Percentiles rank a stretch among this genome's conserved stretches.
Conservation (phyloP, 2,888 invertebrate species). For the Tryphoninae sp. region DNA sequence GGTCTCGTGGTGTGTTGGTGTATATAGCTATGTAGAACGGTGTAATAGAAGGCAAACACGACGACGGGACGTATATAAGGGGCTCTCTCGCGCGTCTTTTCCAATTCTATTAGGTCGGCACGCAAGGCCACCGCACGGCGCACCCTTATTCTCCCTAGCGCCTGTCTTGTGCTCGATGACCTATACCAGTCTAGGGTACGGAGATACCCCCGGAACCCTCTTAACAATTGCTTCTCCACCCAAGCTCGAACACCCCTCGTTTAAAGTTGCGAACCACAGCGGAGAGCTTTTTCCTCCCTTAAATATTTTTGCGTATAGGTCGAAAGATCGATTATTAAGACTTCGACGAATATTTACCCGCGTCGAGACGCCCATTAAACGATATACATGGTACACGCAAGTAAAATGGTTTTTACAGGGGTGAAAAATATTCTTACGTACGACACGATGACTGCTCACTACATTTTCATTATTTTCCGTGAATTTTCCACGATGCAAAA, state of each 20-base stretch:
- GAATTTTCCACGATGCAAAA: neutral
- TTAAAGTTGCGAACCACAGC: neutral
- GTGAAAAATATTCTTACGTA: conserved; percentile 12
- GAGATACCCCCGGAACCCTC: conserved; percentile 17
- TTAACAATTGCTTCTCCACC: conserved; percentile 21
- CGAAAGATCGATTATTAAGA: conserved; percentile 35
- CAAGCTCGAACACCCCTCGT: conserved; percentile 25
- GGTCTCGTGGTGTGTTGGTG: neutral
- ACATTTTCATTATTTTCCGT: neutral
- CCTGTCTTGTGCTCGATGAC: conserved; percentile 46
- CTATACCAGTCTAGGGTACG: conserved; percentile 17
- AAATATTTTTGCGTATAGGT: conserved; percentile 8
- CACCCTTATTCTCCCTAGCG: conserved; percentile 42
- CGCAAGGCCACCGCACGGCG: conserved; percentile 59
- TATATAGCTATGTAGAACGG: conserved; percentile 20
- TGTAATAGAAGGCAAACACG: conserved; percentile 56
- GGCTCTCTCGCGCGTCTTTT: conserved; percentile 63
- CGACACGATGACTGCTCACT: neutral
- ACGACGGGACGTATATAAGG: conserved; percentile 56
- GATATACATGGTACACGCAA: neutral
- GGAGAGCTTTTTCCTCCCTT: conserved; percentile 1
- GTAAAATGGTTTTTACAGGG: neutral
- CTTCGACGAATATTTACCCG: neutral
- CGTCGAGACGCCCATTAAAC: neutral
- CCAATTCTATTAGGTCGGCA: conserved; percentile 67